These are phyloP conservation scores for Lacanobia wlatinum DNA, from an alignment of 2,888 invertebrate species.

Conservation along the genomic window DNA sequence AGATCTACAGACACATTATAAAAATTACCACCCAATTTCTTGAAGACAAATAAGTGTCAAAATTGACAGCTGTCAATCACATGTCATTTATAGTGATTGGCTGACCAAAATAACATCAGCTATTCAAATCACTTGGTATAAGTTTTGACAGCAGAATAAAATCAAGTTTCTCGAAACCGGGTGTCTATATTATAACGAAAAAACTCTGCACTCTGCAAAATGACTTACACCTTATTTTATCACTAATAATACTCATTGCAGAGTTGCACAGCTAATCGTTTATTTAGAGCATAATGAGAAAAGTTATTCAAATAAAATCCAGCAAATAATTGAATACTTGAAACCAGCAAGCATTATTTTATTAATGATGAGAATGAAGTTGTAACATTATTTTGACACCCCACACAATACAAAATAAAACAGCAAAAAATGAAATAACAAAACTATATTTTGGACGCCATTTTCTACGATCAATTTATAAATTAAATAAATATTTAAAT, in stretches of 20 bases:
- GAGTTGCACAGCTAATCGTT: slow-evolving; percentile 27
- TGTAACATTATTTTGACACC: slow-evolving; percentile 3
- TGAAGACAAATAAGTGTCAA: slow-evolving; percentile 4
- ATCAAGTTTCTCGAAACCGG: slow-evolving; percentile 19
- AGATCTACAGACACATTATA: slow-evolving; percentile 30
- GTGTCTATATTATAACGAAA: neutral
- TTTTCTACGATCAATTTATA: neutral
- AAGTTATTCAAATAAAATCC: neutral
- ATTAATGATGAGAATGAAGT: neutral
- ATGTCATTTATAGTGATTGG: neutral
- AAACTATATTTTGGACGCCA: neutral
- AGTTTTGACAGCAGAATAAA: neutral
- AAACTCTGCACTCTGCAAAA: slow-evolving; percentile 49
- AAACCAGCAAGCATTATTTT: slow-evolving; percentile 22
- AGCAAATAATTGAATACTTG: slow-evolving; percentile 3
- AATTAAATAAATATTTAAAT: neutral
- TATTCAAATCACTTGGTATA: neutral
- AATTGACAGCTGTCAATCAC: slow-evolving; percentile 9
- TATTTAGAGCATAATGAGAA: slow-evolving; percentile 22
- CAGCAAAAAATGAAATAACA: neutral
- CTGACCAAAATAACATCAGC: neutral
- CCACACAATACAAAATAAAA: neutral
- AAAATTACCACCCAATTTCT: slow-evolving; percentile 1
- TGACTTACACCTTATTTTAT: slow-evolving; percentile 36
- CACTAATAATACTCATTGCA: slow-evolving; percentile 58